Percentiles rank a stretch among this genome's conserved stretches.
Conservation (phyloP, 2,888 invertebrate genomes). For the Eupithecia subumbrata region DNA sequence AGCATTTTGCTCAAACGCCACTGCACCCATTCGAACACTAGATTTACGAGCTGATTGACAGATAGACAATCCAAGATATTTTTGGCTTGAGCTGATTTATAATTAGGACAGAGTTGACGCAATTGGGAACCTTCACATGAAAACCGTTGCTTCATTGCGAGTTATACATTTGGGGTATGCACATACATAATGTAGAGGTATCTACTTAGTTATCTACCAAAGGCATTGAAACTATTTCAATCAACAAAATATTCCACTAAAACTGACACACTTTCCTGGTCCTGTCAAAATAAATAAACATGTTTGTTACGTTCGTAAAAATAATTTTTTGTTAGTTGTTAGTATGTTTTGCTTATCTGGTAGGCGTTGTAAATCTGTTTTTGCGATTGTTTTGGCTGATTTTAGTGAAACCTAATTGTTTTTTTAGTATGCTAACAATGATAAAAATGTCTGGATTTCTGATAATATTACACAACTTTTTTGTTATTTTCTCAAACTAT, state of each 20-base stretch:
- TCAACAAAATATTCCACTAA: neutral
- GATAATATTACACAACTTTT: neutral
- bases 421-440: neutral
- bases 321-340: slow-evolving; percentile 10
- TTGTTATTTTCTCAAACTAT: neutral
- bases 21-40: neutral
- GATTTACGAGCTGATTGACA: slow-evolving; percentile 48
- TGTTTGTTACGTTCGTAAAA: slow-evolving; percentile 9
- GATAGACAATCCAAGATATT: slow-evolving; percentile 53
- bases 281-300: slow-evolving; percentile 11
- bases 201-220: neutral
- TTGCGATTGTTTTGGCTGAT: neutral
- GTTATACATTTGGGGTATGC: slow-evolving; percentile 15
- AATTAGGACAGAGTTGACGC: slow-evolving; percentile 61
- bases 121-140: slow-evolving; percentile 55
- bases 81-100: slow-evolving; percentile 48
- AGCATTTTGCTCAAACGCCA: slow-evolving; percentile 7
- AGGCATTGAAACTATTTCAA: neutral
- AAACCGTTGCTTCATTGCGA: slow-evolving; percentile 23
- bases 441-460: neutral
- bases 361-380: slow-evolving; percentile 21
- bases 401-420: neutral
- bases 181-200: neutral
- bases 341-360: slow-evolving; percentile 24
- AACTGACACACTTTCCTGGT: slow-evolving; percentile 1